Evolutionary conservation across 2,797 vertebrate species (phyloP), one percentile per base, ranked within the genome.

Genomic region (Microctenopoma lineatum): DNA sequence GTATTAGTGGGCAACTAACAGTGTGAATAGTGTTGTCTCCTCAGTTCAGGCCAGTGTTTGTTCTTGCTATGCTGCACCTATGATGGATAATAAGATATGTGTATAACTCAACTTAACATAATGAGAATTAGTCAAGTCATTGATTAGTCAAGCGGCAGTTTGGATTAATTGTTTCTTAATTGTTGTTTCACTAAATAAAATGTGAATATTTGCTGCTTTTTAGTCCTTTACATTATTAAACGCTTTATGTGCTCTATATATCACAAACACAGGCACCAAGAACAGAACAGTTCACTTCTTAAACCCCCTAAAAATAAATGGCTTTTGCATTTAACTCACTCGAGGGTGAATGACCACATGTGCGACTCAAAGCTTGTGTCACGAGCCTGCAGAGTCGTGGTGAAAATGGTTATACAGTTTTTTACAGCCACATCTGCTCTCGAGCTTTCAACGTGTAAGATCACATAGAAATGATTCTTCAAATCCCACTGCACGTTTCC

Each of bases 361-460:
- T 59, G 13, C 3, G 2, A 27, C 4, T 48, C 34, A 52, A 52
- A 56, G 48, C 32, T 10, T 3, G 3, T 2, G 7, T 15, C 27
- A n/a, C 36, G n/a, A 25, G 36, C 55, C 36, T 21, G 21, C 45
- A 51, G 27, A 26, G 32, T 8, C n/a, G 38, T 1, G n/a, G 26
- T n/a, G 38, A 41, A 69, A 54, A 68, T 25, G 11, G 56, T 59
- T 54, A 1, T 47, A 44, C 25, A 32, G 18, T 48, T 21, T 59
- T 73, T 73, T 21, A 21, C 25, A 75, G 32, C 21, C 27, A 75
- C 59, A 72, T 83, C 63, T 80, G 59, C 38, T 66, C 52, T 75
- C 18, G 13, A 39, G 65, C 70, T 60, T 73, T 26, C 58, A 75
- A 46, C 34, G 14, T 8, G n/a, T 13, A 39, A 11, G 38, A 39